Base-by-base conservation (phyloP, 2,888 invertebrate genomes). In the Tipula vernalis region DNA sequence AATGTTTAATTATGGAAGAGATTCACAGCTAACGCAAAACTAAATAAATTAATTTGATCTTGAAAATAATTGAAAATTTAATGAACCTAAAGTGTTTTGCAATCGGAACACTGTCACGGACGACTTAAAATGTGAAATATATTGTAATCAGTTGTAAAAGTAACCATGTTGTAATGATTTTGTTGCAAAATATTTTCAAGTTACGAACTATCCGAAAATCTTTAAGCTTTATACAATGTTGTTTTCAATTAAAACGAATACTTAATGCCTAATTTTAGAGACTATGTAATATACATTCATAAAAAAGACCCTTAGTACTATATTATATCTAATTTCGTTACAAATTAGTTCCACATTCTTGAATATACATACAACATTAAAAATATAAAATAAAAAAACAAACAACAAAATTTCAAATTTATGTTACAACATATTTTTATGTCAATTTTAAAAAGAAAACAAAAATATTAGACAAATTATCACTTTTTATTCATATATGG, bases 341-440 rank as follows among this genome's bases (percentile, higher is more conserved):
- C 71, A 71, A 71, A 71, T 71, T 71, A 71, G 71, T 71, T 71
- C 71, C 71, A 71, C 71, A 71, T 71, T 71, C 71, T 71, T 71
- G 51, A 51, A 71, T 10, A 71, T 71, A 28, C 12, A 71, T 57
- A 15, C 15, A 71, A 71, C 71, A 71, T 57, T 41, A 41, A 41
- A 41, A n/a, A n/a, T n/a, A n/a, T n/a, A n/a, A 44, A 44, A 44
- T 5, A 57, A 28, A 71, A 28, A 71, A 71, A 71, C 28, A 71
- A 71, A 71, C 71, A 71, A 71, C 28, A 18, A 18, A 71, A 71
- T 71, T 71, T 8, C 28, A 71, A 71, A 71, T 71, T 71, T 71
- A 71, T 71, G 71, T 71, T 71, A 71, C 71, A 71, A 71, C 71
- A 71, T 71, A 71, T 71, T 71, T 71, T 71, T 71, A 71, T 71